phyloP scores from a whole-genome alignment of 2,888 invertebrate species.

The Caenorhabditis sp. region DNA sequence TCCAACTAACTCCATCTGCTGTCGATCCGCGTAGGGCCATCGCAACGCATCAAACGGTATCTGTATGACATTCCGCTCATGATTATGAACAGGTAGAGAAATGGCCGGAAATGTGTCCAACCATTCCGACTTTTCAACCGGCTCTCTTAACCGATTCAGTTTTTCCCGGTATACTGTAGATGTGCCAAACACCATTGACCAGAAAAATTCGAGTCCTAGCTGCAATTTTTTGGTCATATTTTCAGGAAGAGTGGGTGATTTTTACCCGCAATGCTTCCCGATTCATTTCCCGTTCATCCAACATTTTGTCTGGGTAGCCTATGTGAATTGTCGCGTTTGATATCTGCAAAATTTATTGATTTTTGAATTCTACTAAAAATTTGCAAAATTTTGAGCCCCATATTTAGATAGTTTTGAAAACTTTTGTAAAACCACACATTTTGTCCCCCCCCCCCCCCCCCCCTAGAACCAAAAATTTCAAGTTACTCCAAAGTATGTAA shows the following conservation, averaged over 20 bases:
- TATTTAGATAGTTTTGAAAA: neutral
- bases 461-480: no score
- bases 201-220: constrained; percentile 32
- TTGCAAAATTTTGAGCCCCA: neutral
- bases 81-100: constrained; percentile 44
- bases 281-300: constrained; percentile 37
- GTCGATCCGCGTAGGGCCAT: constrained; percentile 34
- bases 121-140: constrained; percentile 43
- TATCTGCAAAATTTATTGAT: constrained; percentile 2
- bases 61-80: constrained; percentile 45
- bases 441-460: no score
- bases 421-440: neutral
- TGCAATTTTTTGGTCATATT: no score
- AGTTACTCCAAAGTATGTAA: no score
- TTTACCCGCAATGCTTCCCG: constrained; percentile 39
- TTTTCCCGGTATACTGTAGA: constrained; percentile 37
- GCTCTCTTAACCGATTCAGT: constrained; percentile 26
- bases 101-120: constrained; percentile 45
- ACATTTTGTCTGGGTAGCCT: constrained; percentile 43
- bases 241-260: no score
- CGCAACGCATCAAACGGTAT: constrained; percentile 45
- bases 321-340: constrained; percentile 32
- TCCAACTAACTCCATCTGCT: constrained; percentile 42
- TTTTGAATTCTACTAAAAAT: neutral
- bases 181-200: constrained; percentile 44